Evolutionary conservation across 2,113 vertebrate genomes (phyloP), one percentile per base, ranked within the genome.

Genomic region (Ammospiza nelsoni): DNA sequence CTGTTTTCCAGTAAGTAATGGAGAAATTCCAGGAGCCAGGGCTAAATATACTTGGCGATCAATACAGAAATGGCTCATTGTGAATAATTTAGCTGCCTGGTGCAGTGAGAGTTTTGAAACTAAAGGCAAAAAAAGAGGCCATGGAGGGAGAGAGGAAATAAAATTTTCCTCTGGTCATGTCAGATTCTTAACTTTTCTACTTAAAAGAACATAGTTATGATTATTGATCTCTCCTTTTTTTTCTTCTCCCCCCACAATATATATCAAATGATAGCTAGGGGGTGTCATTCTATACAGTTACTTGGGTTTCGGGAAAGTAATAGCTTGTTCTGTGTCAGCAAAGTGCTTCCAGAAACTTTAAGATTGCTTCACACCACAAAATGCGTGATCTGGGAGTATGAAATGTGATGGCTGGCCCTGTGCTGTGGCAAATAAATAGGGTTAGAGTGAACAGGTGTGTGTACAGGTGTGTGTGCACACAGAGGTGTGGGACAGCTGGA

Each of bases 1-100:
- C 98, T 98, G 97, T 98, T 98, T 98, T 98, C 98, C 98, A 98
- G 98, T 98, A 98, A 98, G 98, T 98, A 98, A 98, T 98, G 98
- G 98, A 98, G 98, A 98, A 98, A 98, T 98, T 98, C 98, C 98
- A 98, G 98, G 97, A 98, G 98, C 97, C 95, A 96, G 97, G 98
- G 97, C 98, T 98, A 98, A 98, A 98, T 98, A 98, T 98, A 98
- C 98, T 98, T 98, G 97, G 97, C 98, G 97, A 98, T 98, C 98
- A 98, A 98, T 98, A 98, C 98, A 98, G 98, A 98, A 98, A 98
- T 98, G 98, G 98, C 98, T 98, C 98, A 98, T 98, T 98, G 98
- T 98, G 98, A 98, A 98, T 98, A 98, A 98, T 98, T 98, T 98
- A 98, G 97, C 98, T 98, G 98, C 97, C 96, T 98, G 97, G 97